Evolutionary conservation across 2,888 invertebrate genomes (phyloP), one percentile per base, ranked within the genome.

Genomic region (Pachliopta kotzebuea): DNA sequence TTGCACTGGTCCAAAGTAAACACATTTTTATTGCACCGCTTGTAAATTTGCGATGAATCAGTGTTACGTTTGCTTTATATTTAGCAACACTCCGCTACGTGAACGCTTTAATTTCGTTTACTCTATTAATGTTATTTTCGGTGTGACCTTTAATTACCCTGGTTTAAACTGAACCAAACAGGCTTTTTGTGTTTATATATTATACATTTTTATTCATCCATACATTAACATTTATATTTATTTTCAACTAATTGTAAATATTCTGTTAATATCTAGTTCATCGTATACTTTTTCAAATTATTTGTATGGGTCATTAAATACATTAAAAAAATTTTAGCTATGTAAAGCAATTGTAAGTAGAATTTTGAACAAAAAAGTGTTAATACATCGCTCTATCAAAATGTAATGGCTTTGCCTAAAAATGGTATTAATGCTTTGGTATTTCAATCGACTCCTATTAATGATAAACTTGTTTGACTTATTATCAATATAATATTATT

Each of bases 1-100:
- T 76, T 85, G 81, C 83, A 79, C 83, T 80, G 78, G 72, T 84
- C 73, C 74, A 85, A 90, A 89, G 91, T 91, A 91, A 90, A 90
- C 83, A 84, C 68, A 75, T 83, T 83, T 85, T 86, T 86, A 84
- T 79, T 83, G 83, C 86, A 85, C 79, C 72, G 85, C 85, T 83
- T 86, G 74, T 70, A 70, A 68, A 68, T 63, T 65, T 67, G 71
- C 71, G 72, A 79, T 86, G 87, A 87, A 74, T 88, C 85, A 87
- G 76, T 79, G 76, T 82, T 76, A 72, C 79, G 84, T 83, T 86
- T 83, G 85, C 82, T 85, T 82, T 85, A 84, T 80, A 83, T 84
- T 87, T 86, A 87, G 85, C 82, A 78, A 76, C 79, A 73, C 74
- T 79, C 72, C 70, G 80, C 80, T 81, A 77, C 72, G 75, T 74